Percentiles rank a stretch among this genome's conserved stretches.
These are phyloP conservation scores for Xiphophorus couchianus DNA, from an alignment of 2,113 vertebrate species.

Conservation along the genomic window DNA sequence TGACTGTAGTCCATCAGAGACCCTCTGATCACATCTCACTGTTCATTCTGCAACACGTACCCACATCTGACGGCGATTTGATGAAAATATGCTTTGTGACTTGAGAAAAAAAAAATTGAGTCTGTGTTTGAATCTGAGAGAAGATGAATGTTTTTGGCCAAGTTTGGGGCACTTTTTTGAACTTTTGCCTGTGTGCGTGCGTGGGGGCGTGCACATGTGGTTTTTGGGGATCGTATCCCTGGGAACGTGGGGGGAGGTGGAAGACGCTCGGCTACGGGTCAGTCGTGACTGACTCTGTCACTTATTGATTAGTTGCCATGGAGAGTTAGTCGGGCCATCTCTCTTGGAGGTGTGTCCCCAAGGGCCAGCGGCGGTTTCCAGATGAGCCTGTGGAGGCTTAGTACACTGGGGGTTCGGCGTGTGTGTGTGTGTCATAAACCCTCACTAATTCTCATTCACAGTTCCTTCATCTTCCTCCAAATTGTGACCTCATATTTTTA, in stretches of 20 bases:
- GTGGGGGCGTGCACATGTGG: constrained; percentile 38
- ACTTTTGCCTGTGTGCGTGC: constrained; percentile 8
- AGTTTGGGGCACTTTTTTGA: constrained; percentile 31
- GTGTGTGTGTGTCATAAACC: constrained; percentile 32
- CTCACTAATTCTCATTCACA: constrained; percentile 60
- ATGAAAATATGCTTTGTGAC: not conserved
- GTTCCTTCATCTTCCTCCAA: constrained; percentile 51
- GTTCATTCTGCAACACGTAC: constrained; percentile 44
- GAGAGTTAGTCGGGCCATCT: constrained; percentile 88
- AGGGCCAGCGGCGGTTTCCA: constrained; percentile 82
- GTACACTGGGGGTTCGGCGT: constrained; percentile 62
- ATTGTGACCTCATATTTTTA: constrained; percentile 43
- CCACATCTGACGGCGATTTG: not conserved
- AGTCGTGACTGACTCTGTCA: constrained; percentile 85
- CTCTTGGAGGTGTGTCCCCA: constrained; percentile 89
- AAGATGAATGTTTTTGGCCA: constrained; percentile 16
- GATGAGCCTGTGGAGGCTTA: constrained; percentile 81
- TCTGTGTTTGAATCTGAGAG: not conserved
- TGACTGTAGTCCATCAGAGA: constrained; percentile 39
- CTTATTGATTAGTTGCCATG: constrained; percentile 98
- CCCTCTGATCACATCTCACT: constrained; percentile 61
- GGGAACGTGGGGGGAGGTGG: constrained; percentile 71
- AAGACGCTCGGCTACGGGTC: constrained; percentile 60
- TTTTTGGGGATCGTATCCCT: constrained; percentile 66
- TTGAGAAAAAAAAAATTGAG: not conserved